phyloP scores from a whole-genome alignment of 2,113 vertebrate species.

The Bubo bubo region DNA sequence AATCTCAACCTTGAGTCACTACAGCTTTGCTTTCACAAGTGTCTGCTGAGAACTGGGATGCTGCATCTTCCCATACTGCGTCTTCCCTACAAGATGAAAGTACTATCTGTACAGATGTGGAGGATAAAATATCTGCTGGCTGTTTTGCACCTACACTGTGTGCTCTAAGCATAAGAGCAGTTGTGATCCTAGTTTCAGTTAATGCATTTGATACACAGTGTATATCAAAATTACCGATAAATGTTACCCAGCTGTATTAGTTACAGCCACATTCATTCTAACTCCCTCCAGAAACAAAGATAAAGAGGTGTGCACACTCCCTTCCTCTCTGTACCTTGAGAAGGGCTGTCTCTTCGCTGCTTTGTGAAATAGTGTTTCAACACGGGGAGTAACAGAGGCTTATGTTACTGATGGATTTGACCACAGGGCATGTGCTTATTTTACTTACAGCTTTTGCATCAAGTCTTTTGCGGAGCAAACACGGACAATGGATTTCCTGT shows the following conservation, averaged over 20 bases:
- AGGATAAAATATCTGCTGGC: background rate
- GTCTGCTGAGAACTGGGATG: background rate
- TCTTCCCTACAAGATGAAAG: background rate
- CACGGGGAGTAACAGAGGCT: background rate
- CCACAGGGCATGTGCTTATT: background rate
- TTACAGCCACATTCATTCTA: background rate
- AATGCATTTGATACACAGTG: accelerated
- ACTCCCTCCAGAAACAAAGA: background rate
- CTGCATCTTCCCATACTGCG: background rate
- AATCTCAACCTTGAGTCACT: background rate
- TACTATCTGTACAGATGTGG: background rate
- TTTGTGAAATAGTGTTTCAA: background rate
- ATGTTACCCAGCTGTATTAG: background rate
- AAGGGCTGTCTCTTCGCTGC: background rate
- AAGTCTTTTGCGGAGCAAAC: background rate
- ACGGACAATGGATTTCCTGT: conserved; percentile 49
- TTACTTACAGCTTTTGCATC: background rate
- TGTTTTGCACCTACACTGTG: background rate
- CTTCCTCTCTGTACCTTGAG: background rate
- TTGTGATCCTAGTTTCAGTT: accelerated
- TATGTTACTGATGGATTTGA: background rate
- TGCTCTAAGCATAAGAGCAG: background rate
- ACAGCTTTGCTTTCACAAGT: background rate
- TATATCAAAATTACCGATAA: background rate
- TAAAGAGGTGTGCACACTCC: background rate